phyloP scores from a whole-genome alignment of 1,140 invertebrate species.

The Drosophila sp. region DNA sequence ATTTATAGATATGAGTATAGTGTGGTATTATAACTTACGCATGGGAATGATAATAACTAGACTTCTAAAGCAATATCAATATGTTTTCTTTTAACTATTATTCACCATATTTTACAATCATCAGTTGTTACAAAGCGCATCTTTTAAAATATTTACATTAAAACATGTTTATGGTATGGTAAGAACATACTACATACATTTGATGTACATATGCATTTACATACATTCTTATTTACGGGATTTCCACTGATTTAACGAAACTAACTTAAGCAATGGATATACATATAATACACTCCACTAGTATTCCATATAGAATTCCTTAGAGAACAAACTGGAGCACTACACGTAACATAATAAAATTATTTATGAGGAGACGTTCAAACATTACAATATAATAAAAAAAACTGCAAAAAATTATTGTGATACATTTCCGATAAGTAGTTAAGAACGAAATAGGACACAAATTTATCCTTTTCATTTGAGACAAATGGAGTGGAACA shows the following conservation, averaged over 20 bases:
- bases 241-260: conserved; percentile 1
- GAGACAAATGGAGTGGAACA: neutral
- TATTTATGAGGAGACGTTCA: neutral
- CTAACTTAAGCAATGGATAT: neutral
- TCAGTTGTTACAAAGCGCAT: too few relatives aligned
- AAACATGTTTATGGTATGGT: too few relatives aligned
- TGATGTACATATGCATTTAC: neutral
- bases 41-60: too few relatives aligned
- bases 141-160: too few relatives aligned
- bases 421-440: neutral
- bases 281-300: neutral
- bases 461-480: neutral
- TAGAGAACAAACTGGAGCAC: neutral
- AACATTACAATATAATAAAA: neutral
- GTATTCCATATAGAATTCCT: too few relatives aligned
- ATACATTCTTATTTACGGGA: neutral
- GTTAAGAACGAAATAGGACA: neutral
- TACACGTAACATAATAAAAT: neutral
- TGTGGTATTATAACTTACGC: too few relatives aligned
- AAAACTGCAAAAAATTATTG: neutral
- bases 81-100: too few relatives aligned
- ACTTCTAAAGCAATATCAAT: too few relatives aligned
- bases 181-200: neutral
- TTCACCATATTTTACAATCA: too few relatives aligned
- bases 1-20: too few relatives aligned